Base-by-base conservation (phyloP, 2,888 invertebrate species). In the Tanytarsus gracilentus region DNA sequence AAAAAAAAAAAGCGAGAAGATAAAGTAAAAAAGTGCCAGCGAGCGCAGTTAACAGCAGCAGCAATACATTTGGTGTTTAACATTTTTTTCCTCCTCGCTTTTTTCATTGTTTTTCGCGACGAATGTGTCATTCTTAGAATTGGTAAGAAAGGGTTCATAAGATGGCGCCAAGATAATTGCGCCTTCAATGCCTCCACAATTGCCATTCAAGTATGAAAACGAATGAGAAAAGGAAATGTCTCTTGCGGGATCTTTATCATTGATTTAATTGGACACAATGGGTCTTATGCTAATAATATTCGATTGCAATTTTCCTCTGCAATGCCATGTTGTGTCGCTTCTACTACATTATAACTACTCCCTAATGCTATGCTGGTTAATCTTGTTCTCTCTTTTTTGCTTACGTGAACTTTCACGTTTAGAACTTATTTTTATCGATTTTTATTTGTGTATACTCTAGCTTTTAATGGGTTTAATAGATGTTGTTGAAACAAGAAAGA, bases 151-250 rank as follows among this genome's bases (percentile, higher is more conserved):
- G 29, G 51, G 51, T 51, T 51, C 30, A 51, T 51, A 51, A 58
- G 58, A 58, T 58, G 58, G 58, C 58, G 58, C 48, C 58, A 58
- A 58, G 58, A 58, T 58, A 58, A 58, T 58, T 58, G 58, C n/a
- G n/a, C n/a, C n/a, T n/a, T n/a, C n/a, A 58, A 58, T 58, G 44
- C 44, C 44, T 44, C 11, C 44, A 44, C 23, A 23, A 23, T 23
- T 8, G 18, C 23, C 21, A 18, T 16, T 23, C 21, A 16, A 44
- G 23, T 9, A 40, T n/a, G 23, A 44, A 30, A 18, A 44, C 11
- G 40, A 44, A 44, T 44, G 44, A 44, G 21, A 23, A 9, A n/a
- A 33, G 44, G 18, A 21, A 44, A 44, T 44, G 21, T 44, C n/a
- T n/a, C n/a, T n/a, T n/a, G 23, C 18, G 18, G 44, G 21, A 16